A percentile compares a stretch with the other conserved stretches of the same genome.
Evolutionary conservation across 2,113 vertebrate genomes (phyloP).

Genomic region (Ceyx margarethae): DNA sequence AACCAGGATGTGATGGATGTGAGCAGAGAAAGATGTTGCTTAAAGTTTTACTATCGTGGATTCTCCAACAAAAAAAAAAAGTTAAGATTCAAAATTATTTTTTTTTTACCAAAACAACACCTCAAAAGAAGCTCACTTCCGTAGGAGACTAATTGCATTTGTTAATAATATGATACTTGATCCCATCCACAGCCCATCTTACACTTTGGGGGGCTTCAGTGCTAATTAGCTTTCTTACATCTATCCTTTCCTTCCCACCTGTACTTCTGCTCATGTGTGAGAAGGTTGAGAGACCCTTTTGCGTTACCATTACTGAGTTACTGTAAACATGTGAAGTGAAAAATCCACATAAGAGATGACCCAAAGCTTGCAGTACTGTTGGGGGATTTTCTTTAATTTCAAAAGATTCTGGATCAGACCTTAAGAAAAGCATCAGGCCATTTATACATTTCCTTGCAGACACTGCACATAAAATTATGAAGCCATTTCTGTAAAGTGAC

Average conservation of each 20-base stretch:
- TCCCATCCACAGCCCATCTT: neutral
- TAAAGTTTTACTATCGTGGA: slow-evolving; percentile 12
- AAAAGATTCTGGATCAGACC: neutral
- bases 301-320: neutral
- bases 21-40: neutral
- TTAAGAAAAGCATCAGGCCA: neutral
- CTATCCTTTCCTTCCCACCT: neutral
- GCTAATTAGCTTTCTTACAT: neutral
- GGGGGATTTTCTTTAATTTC: neutral
- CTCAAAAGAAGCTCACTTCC: neutral
- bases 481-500: slow-evolving; percentile 23
- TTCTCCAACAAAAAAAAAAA: neutral
- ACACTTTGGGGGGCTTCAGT: neutral
- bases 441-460: slow-evolving; percentile 47
- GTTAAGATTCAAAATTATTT: neutral
- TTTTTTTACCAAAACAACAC: neutral
- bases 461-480: slow-evolving; percentile 36
- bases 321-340: neutral
- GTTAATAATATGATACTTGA: neutral
- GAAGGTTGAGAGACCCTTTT: neutral
- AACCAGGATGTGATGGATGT: neutral
- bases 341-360: neutral
- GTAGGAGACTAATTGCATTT: neutral
- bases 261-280: neutral
- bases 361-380: neutral